Evolutionary conservation across 2,888 invertebrate genomes (phyloP).

Genomic region (Muscina levida): DNA sequence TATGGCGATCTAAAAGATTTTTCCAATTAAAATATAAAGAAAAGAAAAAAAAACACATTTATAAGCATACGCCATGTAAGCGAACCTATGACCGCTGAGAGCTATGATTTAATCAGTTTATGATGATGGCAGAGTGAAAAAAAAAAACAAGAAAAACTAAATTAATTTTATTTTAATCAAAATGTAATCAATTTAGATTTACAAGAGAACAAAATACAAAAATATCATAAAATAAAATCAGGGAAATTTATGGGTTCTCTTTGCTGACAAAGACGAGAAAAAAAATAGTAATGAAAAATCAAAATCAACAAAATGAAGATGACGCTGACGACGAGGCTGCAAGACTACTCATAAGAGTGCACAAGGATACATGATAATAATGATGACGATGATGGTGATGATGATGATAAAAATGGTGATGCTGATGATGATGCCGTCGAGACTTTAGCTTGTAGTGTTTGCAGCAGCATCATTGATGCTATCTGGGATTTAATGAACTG

Average conservation of each 20-base stretch:
- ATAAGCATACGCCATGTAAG: too few relatives aligned
- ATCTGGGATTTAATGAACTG: slow-evolving; percentile 59
- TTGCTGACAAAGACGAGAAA: neutral
- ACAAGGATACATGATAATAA: slow-evolving; percentile 37
- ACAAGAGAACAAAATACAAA: neutral
- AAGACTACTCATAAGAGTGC: slow-evolving; percentile 1
- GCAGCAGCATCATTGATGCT: slow-evolving; percentile 26
- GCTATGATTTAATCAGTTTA: slow-evolving; percentile 53
- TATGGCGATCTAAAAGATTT: neutral
- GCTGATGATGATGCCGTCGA: too few relatives aligned
- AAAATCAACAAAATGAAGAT: neutral
- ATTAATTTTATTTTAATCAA: slow-evolving; percentile 61
- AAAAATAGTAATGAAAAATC: neutral
- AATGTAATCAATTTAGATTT: slow-evolving; percentile 58
- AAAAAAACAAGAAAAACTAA: too few relatives aligned
- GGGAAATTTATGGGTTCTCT: slow-evolving; percentile 58
- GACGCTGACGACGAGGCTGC: too few relatives aligned
- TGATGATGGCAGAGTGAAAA: slow-evolving; percentile 2
- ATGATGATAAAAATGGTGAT: neutral
- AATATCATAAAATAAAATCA: slow-evolving; percentile 19
- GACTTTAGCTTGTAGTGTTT: too few relatives aligned
- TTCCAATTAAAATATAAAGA: slow-evolving; percentile 12
- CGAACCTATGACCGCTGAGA: neutral
- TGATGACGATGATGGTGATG: neutral
- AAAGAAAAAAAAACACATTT: too few relatives aligned